phyloP scores from a whole-genome alignment of 2,888 invertebrate species.

The Cloeon dipterum region DNA sequence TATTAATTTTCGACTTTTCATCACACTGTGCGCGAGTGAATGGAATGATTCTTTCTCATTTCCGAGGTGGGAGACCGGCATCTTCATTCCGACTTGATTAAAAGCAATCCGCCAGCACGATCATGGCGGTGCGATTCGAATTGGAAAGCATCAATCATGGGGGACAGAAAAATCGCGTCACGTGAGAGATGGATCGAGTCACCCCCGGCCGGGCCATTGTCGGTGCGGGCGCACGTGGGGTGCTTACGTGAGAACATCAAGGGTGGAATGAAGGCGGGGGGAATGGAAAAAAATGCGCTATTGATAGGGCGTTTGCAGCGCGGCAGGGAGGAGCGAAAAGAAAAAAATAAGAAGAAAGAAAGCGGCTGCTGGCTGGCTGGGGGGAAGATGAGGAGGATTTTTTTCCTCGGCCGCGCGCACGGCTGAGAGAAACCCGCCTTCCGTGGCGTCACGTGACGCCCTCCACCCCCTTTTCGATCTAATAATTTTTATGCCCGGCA shows the following conservation, averaged over 20 bases:
- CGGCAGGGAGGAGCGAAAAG: neutral
- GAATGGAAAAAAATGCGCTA: constrained; percentile 2
- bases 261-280: neutral
- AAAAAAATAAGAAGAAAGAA: constrained; percentile 1
- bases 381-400: neutral
- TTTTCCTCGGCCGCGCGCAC: neutral
- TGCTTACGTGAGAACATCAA: neutral
- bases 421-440: constrained; percentile 2
- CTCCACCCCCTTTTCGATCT: constrained; percentile 1
- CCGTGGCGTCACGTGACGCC: neutral
- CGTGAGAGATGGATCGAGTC: neutral
- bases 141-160: neutral
- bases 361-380: neutral
- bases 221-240: neutral
- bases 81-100: no score
- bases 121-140: constrained; percentile 7
- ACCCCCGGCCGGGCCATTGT: neutral
- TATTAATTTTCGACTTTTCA: no score
- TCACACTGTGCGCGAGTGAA: no score
- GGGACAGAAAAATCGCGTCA: constrained; percentile 1
- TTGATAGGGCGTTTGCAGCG: constrained; percentile 3
- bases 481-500: no score
- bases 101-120: no score
- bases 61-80: no score
- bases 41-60: no score